Evolutionary conservation across 2,797 vertebrate genomes (phyloP).

Genomic region (Cuniculus paca): DNA sequence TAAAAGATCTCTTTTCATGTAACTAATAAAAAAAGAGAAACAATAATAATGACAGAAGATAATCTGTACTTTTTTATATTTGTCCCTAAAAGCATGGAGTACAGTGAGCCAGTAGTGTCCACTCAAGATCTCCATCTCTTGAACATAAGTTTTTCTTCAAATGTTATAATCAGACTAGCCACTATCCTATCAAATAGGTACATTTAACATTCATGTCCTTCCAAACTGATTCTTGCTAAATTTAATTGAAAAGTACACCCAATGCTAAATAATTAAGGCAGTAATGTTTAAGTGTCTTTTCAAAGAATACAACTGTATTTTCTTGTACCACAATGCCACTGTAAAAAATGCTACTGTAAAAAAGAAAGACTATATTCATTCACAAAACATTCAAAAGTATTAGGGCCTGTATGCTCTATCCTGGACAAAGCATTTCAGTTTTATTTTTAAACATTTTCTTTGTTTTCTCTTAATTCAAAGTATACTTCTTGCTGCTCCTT

Average conservation of each 20-base stretch:
- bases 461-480: slow-evolving; percentile 5
- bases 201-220: background rate
- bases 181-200: background rate
- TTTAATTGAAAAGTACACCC: background rate
- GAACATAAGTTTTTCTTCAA: background rate
- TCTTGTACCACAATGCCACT: background rate
- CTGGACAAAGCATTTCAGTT: background rate
- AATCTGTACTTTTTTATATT: background rate
- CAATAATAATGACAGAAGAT: background rate
- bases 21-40: background rate
- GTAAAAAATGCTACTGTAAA: no score
- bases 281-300: background rate
- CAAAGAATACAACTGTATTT: background rate
- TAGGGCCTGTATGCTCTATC: background rate
- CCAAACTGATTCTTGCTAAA: background rate
- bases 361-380: background rate
- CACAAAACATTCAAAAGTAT: slow-evolving; percentile 2
- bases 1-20: background rate
- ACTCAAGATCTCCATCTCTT: background rate
- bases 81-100: background rate
- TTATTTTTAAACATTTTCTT: background rate
- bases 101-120: background rate
- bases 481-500: background rate
- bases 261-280: slow-evolving; percentile 3
- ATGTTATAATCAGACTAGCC: background rate